A percentile compares a stretch with the other conserved stretches of the same genome.
Conservation (phyloP, 1,140 invertebrate species). For the Drosophila eugracilis region DNA sequence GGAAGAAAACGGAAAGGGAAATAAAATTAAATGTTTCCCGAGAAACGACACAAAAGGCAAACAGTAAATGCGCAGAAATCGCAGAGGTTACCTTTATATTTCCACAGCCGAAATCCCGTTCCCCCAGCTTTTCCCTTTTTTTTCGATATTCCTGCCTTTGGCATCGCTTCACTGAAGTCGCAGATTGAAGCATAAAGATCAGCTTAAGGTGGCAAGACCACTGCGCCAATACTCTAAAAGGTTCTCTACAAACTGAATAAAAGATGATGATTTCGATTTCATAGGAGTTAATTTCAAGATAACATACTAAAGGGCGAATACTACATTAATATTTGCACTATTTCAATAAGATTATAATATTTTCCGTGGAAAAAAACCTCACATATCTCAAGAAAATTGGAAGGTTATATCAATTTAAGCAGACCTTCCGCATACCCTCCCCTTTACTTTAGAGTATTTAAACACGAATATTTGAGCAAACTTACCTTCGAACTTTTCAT, state of each 20-base stretch:
- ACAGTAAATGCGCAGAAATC: constrained; percentile 56
- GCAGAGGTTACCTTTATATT: constrained; percentile 48
- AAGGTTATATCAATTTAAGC: too few species aligned
- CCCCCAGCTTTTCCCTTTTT: constrained; percentile 1
- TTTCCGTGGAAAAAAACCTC: too few species aligned
- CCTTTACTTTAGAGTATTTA: constrained; percentile 22
- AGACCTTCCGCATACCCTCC: neutral
- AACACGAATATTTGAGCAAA: constrained; percentile 51
- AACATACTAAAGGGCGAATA: too few species aligned
- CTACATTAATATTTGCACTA: too few species aligned
- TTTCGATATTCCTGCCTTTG: constrained; percentile 27
- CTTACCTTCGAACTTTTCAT: constrained; percentile 96
- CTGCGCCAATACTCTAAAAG: constrained; percentile 24
- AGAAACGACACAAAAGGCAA: constrained; percentile 57
- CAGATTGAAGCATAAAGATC: constrained; percentile 40
- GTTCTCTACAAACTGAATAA: neutral
- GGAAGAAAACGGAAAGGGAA: constrained; percentile 8
- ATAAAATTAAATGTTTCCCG: constrained; percentile 54
- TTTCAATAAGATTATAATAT: too few species aligned
- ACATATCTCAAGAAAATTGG: too few species aligned
- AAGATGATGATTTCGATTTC: too few species aligned
- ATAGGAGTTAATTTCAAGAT: too few species aligned
- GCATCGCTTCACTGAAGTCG: constrained; percentile 47
- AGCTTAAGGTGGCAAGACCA: constrained; percentile 18
- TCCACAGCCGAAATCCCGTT: constrained; percentile 14